Evolutionary conservation across 2,888 invertebrate genomes (phyloP), one percentile per base, ranked within the genome.

Genomic region (Himalopsyche japonica): DNA sequence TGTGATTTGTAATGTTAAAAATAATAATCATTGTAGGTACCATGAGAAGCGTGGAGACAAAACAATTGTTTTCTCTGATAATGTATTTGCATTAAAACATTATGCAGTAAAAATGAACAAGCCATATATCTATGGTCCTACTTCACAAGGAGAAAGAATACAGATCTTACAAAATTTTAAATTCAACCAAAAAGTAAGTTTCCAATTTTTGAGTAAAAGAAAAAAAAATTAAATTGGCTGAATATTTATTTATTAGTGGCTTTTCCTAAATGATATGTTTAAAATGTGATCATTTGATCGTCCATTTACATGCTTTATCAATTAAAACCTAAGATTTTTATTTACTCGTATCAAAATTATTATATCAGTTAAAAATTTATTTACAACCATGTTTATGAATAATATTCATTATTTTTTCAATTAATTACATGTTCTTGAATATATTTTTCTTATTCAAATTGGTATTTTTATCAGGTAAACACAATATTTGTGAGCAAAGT

Each of bases 401-500:
- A 78, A 3, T n/a, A 32, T 78, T 20, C 20, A 32, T 32, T 30
- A 18, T 32, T 15, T 10, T 12, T 47, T 49, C 18, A 7, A 20
- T 15, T 24, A 34, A 27, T 15, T 34, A 7, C 93, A 57, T 76
- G 77, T 24, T 24, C 37, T 84, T 20, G 24, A 32, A 49, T 32
- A 20, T 32, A 32, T 20, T 15, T 34, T 30, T 81, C 49, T 79
- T 85, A 82, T 49, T 18, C 10, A 30, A 34, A 70, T n/a, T 49
- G n/a, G 76, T 48, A 48, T 64, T 57, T 85, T 8, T 80, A 10
- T 64, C 47, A 87, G 87, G 87, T 98, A 86, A 99, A 99, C 90
- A 99, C 99, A 0, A 99, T 99, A 89, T 99, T 99, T 90, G 99
- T 99, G 84, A 99, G 99, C 88, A 99, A 99, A 94, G 99, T 99